Conservation (phyloP, 2,113 vertebrate species). For the Abramis brama region DNA sequence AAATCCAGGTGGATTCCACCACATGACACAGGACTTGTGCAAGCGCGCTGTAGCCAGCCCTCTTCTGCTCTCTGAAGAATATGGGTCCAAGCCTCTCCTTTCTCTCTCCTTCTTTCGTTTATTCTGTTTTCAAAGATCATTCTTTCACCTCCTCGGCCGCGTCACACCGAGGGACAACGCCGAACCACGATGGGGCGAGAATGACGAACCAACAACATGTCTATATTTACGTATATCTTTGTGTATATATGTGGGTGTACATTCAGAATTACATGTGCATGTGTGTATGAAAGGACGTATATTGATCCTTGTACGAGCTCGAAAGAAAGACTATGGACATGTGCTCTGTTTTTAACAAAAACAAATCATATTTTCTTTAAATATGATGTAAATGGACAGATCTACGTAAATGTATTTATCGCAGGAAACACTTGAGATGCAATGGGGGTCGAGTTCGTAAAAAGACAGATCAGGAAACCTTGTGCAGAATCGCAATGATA, state of each 20-base stretch:
- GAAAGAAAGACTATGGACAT: slow-evolving; percentile 69
- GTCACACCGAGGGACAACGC: slow-evolving; percentile 48
- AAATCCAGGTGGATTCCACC: slow-evolving; percentile 69
- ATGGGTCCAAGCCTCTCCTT: slow-evolving; percentile 74
- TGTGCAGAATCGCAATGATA: neutral
- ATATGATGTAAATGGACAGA: slow-evolving; percentile 16
- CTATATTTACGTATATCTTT: slow-evolving; percentile 51
- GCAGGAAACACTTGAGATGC: neutral
- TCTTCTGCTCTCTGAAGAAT: slow-evolving; percentile 80
- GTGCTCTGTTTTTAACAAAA: neutral
- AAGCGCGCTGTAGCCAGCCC: slow-evolving; percentile 72
- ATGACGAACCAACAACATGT: slow-evolving; percentile 46
- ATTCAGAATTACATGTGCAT: slow-evolving; percentile 36
- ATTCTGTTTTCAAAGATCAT: slow-evolving; percentile 1
- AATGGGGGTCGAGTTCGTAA: neutral
- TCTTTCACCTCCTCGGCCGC: slow-evolving; percentile 42
- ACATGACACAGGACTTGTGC: slow-evolving; percentile 80
- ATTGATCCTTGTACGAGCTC: slow-evolving; percentile 72
- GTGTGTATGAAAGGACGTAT: slow-evolving; percentile 29
- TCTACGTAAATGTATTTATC: neutral
- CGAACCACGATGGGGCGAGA: slow-evolving; percentile 72
- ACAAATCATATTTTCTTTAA: neutral
- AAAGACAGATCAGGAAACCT: neutral
- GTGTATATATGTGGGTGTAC: slow-evolving; percentile 57
- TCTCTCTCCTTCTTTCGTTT: slow-evolving; percentile 25